A percentile compares a stretch with the other conserved stretches of the same genome.
These are phyloP conservation scores for Lasioglossum leucozonium DNA, from an alignment of 2,888 invertebrate genomes.

Conservation along the genomic window DNA sequence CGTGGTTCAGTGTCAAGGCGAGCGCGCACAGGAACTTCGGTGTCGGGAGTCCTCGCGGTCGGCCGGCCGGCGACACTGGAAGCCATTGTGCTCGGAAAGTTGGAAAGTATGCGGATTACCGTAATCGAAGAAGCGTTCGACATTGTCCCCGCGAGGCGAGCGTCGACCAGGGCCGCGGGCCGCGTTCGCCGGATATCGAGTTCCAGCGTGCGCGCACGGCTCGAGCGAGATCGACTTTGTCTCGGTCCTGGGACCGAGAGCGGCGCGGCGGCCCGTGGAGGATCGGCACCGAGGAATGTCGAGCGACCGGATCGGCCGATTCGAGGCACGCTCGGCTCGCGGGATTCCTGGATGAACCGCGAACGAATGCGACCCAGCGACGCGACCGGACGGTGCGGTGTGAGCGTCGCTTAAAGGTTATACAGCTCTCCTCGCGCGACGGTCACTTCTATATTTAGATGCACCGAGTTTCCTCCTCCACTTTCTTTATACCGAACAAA, in stretches of 20 bases:
- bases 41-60: neutral
- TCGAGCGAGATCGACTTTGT: neutral
- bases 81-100: conserved; percentile 6
- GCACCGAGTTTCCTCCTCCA: conserved; percentile 81
- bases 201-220: neutral
- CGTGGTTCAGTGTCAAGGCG: neutral
- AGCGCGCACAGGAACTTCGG: neutral
- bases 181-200: neutral
- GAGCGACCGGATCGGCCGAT: neutral
- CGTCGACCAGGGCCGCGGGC: too few species aligned
- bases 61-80: neutral
- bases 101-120: neutral
- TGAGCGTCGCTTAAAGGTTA: conserved; percentile 76
- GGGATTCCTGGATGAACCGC: conserved; percentile 29
- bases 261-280: neutral
- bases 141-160: neutral
- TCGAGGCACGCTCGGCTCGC: neutral
- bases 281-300: neutral
- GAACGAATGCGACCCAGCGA: neutral
- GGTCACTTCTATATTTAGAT: conserved; percentile 85
- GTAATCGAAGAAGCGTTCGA: neutral
- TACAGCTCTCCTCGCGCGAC: conserved; percentile 78
- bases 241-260: neutral
- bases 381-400: conserved; percentile 64
- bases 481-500: conserved; percentile 83